phyloP scores from a whole-genome alignment of 2,888 invertebrate species.

The Catocala sponsa region DNA sequence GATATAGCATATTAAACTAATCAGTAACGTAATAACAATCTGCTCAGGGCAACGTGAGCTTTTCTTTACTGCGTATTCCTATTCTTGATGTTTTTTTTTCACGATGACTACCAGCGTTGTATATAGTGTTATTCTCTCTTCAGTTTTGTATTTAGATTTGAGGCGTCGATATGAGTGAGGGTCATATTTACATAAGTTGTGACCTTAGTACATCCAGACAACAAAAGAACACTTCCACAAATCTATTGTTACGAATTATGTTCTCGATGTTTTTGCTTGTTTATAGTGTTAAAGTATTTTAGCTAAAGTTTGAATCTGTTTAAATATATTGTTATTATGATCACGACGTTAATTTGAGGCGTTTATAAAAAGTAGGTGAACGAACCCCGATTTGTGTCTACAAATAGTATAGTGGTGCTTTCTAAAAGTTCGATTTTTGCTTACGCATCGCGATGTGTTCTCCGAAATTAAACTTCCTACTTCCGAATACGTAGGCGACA shows the following conservation, averaged over 20 bases:
- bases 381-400: slow-evolving; percentile 51
- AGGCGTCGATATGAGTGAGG: slow-evolving; percentile 31
- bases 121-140: slow-evolving; percentile 17
- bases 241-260: slow-evolving; percentile 55
- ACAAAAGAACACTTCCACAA: slow-evolving; percentile 66
- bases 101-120: slow-evolving; percentile 19
- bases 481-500: background rate
- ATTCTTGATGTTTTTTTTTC: slow-evolving; percentile 26
- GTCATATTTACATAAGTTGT: slow-evolving; percentile 62
- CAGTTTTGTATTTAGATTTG: slow-evolving; percentile 21
- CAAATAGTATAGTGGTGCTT: slow-evolving; percentile 50
- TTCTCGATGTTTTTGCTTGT: slow-evolving; percentile 53
- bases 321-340: slow-evolving; percentile 3
- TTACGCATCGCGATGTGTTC: slow-evolving; percentile 43
- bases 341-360: slow-evolving; percentile 19
- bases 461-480: slow-evolving; percentile 14
- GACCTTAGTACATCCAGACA: slow-evolving; percentile 67
- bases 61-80: slow-evolving; percentile 53
- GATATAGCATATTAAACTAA: slow-evolving; percentile 26
- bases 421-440: slow-evolving; percentile 51
- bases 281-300: slow-evolving; percentile 14
- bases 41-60: slow-evolving; percentile 77
- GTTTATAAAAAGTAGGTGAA: slow-evolving; percentile 52
- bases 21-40: slow-evolving; percentile 51
- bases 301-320: slow-evolving; percentile 8